phyloP scores from a whole-genome alignment of 2,797 vertebrate genomes.

The Clamator glandarius region DNA sequence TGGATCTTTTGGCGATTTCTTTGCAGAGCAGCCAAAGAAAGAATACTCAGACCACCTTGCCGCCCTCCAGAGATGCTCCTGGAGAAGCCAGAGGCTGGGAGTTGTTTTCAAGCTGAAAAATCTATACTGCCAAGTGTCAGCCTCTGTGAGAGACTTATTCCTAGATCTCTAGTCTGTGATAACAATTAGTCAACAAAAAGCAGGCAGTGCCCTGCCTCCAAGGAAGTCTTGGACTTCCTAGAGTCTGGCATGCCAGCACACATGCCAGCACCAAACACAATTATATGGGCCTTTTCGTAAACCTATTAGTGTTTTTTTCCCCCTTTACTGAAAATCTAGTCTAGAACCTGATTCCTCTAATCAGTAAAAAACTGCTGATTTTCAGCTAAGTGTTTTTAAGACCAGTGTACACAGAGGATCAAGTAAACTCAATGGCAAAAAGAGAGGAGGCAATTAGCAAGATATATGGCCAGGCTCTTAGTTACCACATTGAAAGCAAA shows the following conservation, averaged over 20 bases:
- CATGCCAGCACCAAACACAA: not conserved
- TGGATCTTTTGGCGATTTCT: not conserved
- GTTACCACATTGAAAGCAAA: not conserved
- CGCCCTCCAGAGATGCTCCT: not conserved
- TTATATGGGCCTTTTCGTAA: not conserved
- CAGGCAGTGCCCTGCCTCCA: not conserved
- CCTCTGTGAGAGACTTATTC: not conserved
- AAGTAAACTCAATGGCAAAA: not conserved
- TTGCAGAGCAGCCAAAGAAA: not conserved
- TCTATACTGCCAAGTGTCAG: not conserved
- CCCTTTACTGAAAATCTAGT: not conserved
- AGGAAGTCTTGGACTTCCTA: not conserved
- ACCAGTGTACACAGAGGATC: not conserved
- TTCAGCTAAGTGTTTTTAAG: constrained; percentile 17
- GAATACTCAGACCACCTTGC: not conserved
- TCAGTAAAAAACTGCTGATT: not conserved
- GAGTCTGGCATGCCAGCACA: not conserved
- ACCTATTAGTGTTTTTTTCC: accelerated
- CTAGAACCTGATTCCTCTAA: not conserved
- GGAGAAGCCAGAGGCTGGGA: not conserved
- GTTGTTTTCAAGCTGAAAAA: not conserved
- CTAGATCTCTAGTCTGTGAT: not conserved
- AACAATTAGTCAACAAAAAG: not conserved
- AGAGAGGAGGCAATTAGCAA: not conserved
- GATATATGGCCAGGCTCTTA: not conserved